Evolutionary conservation across 1,140 invertebrate genomes (phyloP).

Genomic region (Philotrypesis tridentata): DNA sequence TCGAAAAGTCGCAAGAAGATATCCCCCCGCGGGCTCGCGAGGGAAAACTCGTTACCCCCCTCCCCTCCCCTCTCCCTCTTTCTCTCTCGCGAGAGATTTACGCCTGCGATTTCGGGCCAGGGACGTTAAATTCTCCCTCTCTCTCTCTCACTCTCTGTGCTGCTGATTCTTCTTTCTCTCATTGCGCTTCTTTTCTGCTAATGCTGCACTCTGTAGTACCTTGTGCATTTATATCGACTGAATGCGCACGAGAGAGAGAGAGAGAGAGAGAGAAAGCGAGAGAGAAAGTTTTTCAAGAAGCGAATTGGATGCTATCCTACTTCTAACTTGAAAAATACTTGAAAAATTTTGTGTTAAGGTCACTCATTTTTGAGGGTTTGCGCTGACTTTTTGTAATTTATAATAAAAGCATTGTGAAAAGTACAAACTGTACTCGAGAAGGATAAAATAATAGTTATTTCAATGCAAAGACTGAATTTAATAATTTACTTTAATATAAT

Average conservation of each 20-base stretch:
- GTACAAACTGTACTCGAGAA: too few relatives aligned
- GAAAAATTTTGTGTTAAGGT: too few relatives aligned
- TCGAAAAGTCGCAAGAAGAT: conserved; percentile 72
- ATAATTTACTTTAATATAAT: too few relatives aligned
- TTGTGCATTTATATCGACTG: neutral
- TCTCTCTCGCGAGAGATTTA: conserved; percentile 54
- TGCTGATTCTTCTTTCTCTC: conserved; percentile 46
- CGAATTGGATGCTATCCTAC: too few relatives aligned
- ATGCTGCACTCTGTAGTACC: neutral
- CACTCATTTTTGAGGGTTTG: too few relatives aligned
- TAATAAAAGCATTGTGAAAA: too few relatives aligned
- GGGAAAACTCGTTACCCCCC: conserved; percentile 57
- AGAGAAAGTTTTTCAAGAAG: too few relatives aligned
- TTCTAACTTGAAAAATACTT: too few relatives aligned
- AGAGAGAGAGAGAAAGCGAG: too few relatives aligned
- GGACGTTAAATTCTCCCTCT: conserved; percentile 48
- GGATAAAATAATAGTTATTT: too few relatives aligned
- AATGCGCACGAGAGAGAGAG: neutral
- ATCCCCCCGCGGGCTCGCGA: conserved; percentile 55
- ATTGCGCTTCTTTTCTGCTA: conserved; percentile 54
- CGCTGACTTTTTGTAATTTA: too few relatives aligned
- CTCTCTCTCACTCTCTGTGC: neutral
- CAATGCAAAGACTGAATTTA: too few relatives aligned
- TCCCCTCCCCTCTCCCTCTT: neutral
- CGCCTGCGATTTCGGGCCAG: conserved; percentile 56